Base-by-base conservation (phyloP, 2,888 invertebrate species). In the Stenurella melanura region DNA sequence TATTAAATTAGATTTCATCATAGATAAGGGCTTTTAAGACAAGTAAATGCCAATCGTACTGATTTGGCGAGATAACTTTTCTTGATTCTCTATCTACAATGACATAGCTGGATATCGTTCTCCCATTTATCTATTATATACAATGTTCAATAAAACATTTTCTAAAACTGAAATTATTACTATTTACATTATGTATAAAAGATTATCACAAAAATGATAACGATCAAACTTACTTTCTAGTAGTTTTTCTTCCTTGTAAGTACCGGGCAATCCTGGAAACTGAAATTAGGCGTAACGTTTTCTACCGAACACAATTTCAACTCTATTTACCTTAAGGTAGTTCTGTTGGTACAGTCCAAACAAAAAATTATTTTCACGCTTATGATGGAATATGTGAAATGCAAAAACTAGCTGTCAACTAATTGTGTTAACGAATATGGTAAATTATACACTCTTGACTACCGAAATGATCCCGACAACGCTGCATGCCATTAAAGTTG, bases 121-220 rank as follows among this genome's bases (percentile, higher is more conserved):
- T 69, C n/a, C 63, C 57, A 63, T 71, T 79, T 74, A 79, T 60
- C 69, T 76, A 64, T 42, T 76, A 64, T 42, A 64, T 78, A 78
- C 76, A 79, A 78, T 74, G 66, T 74, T 77, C 57, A 61, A 67
- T 76, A 73, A 38, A 73, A 70, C 56, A 56, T 80, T 80, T 58
- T 26, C 63, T 73, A 74, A 70, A 80, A 79, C 72, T 66, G 71
- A 78, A 74, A 71, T 75, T 74, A 70, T 63, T 70, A 50, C 73
- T 81, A 81, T 80, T 77, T 78, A 80, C 78, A 81, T 73, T 79
- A 80, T 76, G 75, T 80, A 82, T 80, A 79, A 81, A 78, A 82
- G 38, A 78, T 79, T 81, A 82, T 81, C 82, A 80, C 80, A 81
- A 79, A 78, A 79, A 78, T 80, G 81, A 82, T 81, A 81, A 81